Conservation (phyloP, 2,113 vertebrate genomes). For the Arizona elegans region DNA sequence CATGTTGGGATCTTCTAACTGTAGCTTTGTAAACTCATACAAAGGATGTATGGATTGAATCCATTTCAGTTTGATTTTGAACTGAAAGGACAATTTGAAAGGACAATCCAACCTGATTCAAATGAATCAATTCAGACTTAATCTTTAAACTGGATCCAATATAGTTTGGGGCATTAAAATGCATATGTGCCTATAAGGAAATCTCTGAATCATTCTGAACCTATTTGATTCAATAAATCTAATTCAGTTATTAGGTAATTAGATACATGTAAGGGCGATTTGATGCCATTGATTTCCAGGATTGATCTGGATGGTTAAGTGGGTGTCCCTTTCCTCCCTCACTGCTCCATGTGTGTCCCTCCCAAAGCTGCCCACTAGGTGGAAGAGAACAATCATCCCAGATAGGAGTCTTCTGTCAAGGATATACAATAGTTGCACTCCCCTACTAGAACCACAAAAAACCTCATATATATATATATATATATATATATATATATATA, state of each 20-base stretch:
- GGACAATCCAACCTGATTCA: neutral
- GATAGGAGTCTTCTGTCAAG: neutral
- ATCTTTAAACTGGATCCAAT: neutral
- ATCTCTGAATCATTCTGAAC: neutral
- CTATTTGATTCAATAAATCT: neutral
- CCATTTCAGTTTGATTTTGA: neutral
- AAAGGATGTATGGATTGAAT: neutral
- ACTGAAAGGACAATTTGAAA: neutral
- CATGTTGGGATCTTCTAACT: neutral
- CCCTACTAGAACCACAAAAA: neutral
- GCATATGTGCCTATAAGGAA: neutral
- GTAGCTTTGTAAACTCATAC: neutral
- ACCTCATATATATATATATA: neutral
- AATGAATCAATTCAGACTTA: neutral
- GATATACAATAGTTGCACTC: neutral
- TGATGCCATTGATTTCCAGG: neutral
- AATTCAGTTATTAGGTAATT: neutral
- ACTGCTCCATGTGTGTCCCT: neutral
- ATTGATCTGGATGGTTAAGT: neutral
- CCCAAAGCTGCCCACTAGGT: neutral
- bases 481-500: too few species aligned
- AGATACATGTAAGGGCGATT: neutral
- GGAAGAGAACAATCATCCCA: neutral
- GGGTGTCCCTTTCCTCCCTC: neutral
- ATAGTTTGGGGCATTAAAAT: neutral